Base-by-base conservation (phyloP, 2,797 vertebrate species). In the Siniperca scherzeri region DNA sequence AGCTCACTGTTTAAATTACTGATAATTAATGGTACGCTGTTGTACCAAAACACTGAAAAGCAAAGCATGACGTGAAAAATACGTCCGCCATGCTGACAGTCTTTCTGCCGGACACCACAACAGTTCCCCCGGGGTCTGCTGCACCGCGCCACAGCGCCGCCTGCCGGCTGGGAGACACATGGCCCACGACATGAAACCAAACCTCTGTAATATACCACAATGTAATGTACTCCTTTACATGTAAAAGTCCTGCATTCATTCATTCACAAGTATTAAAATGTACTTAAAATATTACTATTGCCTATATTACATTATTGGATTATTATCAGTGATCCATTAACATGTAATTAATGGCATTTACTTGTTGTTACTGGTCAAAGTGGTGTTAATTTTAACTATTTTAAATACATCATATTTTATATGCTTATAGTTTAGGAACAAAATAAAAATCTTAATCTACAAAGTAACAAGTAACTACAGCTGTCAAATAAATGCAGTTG, bases 101-200 rank as follows among this genome's bases (percentile, higher is more conserved):
- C 56, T 80, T 80, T 70, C 66, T 86, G 87, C 90, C 85, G 89
- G 87, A 62, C 70, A 77, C 10, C 30, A 44, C n/a, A 25, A 0
- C 27, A 11, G 17, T 7, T 4, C 46, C 19, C 33, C 7, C 12
- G 13, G 14, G 33, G 42, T 69, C 8, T 10, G 30, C 3, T 0
- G 12, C 53, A 1, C 5, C 3, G 52, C 19, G 7, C 55, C 40
- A 75, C 84, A 91, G 88, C 81, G 88, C 19, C 84, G 17, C 57
- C 85, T 70, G 67, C n/a, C 10, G 88, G 36, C 21, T 0, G 21
- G 89, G 46, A 77, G 79, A 8, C 19, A 1, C 48, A 62, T 0
- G 14, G 1, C 21, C 5, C 33, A 12, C 30, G 30, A 30, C 3
- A 2, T 36, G 0, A 12, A 38, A 3, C 21, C 21, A 40, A 64